phyloP scores from a whole-genome alignment of 2,888 invertebrate species.

The Caenorhabditis wallacei region DNA sequence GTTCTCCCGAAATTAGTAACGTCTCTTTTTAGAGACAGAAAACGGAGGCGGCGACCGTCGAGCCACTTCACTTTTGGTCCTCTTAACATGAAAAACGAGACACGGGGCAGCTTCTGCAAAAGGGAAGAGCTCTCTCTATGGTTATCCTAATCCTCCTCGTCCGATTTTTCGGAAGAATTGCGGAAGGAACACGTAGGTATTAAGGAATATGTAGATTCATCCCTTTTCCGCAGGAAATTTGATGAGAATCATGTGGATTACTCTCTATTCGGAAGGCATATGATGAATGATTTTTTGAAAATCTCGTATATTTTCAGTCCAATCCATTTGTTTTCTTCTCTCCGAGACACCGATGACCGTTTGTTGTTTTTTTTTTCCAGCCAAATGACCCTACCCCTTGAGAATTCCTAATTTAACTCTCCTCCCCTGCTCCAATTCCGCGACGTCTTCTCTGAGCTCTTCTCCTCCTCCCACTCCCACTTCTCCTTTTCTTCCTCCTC shows the following conservation, averaged over 20 bases:
- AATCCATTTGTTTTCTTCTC: neutral
- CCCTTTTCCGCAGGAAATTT: neutral
- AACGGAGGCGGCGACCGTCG: conserved; percentile 32
- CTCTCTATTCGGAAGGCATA: neutral
- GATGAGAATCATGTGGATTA: neutral
- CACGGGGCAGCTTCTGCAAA: conserved; percentile 7
- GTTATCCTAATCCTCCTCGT: conserved; percentile 13
- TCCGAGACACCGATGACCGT: conserved; percentile 4
- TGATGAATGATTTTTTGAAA: too few relatives aligned
- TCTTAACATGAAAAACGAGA: conserved; percentile 53
- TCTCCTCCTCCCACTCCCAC: neutral
- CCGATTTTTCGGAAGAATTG: neutral
- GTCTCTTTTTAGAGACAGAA: neutral
- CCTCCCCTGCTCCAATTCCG: neutral
- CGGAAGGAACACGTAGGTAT: neutral
- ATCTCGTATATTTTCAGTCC: neutral
- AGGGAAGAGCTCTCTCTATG: neutral
- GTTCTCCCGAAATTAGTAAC: conserved; percentile 13
- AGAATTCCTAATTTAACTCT: conserved; percentile 36
- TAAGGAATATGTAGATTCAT: neutral
- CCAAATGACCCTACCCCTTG: conserved; percentile 20
- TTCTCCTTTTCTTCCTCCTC: conserved; percentile 2
- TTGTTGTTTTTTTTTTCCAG: conserved; percentile 29
- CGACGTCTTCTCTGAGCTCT: neutral
- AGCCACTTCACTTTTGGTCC: conserved; percentile 42